Base-by-base conservation (phyloP, 1,140 invertebrate species). In the Atta colombica region DNA sequence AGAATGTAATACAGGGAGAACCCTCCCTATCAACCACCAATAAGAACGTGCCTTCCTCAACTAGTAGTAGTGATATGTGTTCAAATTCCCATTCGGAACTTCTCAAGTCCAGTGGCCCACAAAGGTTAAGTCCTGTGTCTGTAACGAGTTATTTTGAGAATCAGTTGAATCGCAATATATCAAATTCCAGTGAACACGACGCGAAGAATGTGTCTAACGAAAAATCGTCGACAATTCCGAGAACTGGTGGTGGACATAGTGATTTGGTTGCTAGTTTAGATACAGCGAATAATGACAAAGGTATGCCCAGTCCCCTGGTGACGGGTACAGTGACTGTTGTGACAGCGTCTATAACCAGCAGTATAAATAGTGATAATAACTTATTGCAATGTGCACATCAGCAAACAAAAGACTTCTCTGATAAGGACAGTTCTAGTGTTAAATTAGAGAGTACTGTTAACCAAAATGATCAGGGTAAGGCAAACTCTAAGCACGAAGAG, bases 21-120 rank as follows among this genome's bases (percentile, higher is more conserved):
- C 63, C 92, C 77, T 77, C 91, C 81, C 82, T 91, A 25, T 92
- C 92, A 92, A 92, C 89, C 82, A 93, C 92, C 90, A 94, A 94
- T 91, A 95, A 95, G 93, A 95, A 95, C 94, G 95, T 95, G 95
- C 95, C 95, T 95, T 95, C 94, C 93, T 94, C 94, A 91, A 94
- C 93, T 94, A 95, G 92, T 93, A 93, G 90, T 94, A 95, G 93
- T 94, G 94, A 95, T 93, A 95, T 95, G 94, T 95, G 95, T 95
- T 95, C 95, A 95, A 94, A 92, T 91, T 92, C 93, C 91, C 92
- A 92, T 91, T 88, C 93, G 89, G 94, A 95, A 92, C 89, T 93
- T 90, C 86, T 93, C 51, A 94, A 94, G 89, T 92, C 93, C 88
- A 87, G 89, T 87, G 92, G 93, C 61, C 87, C 87, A 53, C 91